Conservation (phyloP, 2,113 vertebrate species). For the Eleginops maclovinus region DNA sequence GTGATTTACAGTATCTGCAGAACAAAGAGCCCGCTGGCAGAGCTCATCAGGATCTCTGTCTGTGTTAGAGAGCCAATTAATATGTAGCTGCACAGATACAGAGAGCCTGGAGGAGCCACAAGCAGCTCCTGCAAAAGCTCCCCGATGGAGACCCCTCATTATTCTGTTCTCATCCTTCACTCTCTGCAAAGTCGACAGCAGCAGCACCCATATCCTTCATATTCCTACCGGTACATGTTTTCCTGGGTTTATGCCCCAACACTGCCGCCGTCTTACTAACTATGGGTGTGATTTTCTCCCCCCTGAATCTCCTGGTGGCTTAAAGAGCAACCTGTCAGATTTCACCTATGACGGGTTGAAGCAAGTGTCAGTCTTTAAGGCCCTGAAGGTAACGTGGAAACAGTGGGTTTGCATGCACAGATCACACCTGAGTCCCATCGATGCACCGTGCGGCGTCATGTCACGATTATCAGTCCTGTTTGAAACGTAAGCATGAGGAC, state of each 20-base stretch:
- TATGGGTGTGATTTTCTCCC: slow-evolving; percentile 72
- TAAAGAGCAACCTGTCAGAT: slow-evolving; percentile 96
- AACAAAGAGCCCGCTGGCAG: background rate
- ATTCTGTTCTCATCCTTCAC: slow-evolving; percentile 32
- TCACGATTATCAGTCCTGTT: slow-evolving; percentile 16
- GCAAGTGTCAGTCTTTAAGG: slow-evolving; percentile 95
- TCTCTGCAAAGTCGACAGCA: background rate
- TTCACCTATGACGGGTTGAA: slow-evolving; percentile 94
- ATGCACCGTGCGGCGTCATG: slow-evolving; percentile 41
- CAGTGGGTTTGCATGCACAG: slow-evolving; percentile 60
- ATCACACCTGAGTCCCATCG: slow-evolving; percentile 46
- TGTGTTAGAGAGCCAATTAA: slow-evolving; percentile 27
- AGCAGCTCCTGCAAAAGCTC: background rate
- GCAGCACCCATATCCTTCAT: slow-evolving; percentile 10
- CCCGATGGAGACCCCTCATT: slow-evolving; percentile 34
- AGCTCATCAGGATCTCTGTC: slow-evolving; percentile 25
- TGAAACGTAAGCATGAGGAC: slow-evolving; percentile 52
- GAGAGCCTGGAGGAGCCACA: slow-evolving; percentile 20
- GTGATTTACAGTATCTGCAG: slow-evolving; percentile 6
- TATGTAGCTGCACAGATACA: slow-evolving; percentile 11
- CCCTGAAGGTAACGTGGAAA: slow-evolving; percentile 92
- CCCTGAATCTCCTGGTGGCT: too few species aligned
- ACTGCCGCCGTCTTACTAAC: slow-evolving; percentile 76
- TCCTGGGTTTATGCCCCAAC: slow-evolving; percentile 24
- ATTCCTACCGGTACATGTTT: slow-evolving; percentile 9